phyloP scores from a whole-genome alignment of 1,140 invertebrate genomes.

The Camponotus floridanus region DNA sequence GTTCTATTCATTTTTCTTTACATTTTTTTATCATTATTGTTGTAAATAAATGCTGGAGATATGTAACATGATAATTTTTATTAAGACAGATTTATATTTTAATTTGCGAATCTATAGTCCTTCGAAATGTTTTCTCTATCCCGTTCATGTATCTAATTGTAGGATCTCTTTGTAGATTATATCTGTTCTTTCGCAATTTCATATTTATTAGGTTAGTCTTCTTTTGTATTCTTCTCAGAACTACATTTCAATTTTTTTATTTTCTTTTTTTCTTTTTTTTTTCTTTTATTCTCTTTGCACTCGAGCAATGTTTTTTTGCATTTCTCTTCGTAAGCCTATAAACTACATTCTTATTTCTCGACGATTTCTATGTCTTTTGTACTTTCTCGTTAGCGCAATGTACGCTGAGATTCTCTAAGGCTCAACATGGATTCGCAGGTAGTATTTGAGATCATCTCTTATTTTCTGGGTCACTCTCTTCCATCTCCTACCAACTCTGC shows the following conservation, averaged over 20 bases:
- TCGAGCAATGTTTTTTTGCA: conserved; percentile 23
- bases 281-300: conserved; percentile 8
- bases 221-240: conserved; percentile 8
- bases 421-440: conserved; percentile 36
- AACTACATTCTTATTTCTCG: conserved; percentile 71
- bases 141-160: neutral
- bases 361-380: conserved; percentile 32
- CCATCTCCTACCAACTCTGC: conserved; percentile 30
- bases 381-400: conserved; percentile 40
- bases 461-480: conserved; percentile 66
- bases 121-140: neutral
- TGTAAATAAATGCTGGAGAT: conserved; percentile 8
- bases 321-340: conserved; percentile 51
- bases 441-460: conserved; percentile 39
- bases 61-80: conserved; percentile 33
- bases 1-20: conserved; percentile 37
- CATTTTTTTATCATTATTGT: conserved; percentile 5
- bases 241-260: neutral
- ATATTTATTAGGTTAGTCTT: conserved; percentile 19
- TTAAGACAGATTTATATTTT: conserved; percentile 6
- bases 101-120: neutral
- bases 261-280: neutral
- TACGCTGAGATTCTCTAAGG: conserved; percentile 30
- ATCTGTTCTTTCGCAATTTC: conserved; percentile 30
- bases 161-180: conserved; percentile 28